Evolutionary conservation across 2,888 invertebrate genomes (phyloP), one percentile per base, ranked within the genome.

Genomic region (Drosophila lutescens): DNA sequence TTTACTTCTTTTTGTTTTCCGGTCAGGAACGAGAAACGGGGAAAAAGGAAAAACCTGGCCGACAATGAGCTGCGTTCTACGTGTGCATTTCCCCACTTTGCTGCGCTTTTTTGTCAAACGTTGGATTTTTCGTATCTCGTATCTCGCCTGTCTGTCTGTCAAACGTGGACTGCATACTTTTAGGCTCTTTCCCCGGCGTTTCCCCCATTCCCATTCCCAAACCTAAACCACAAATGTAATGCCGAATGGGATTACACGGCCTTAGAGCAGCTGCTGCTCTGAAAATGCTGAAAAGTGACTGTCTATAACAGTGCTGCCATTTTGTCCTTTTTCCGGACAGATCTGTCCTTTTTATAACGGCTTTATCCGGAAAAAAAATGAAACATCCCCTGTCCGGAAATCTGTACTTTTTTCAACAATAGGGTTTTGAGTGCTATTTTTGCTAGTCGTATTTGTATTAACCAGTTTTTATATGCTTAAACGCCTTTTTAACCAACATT

Each of bases 41-140:
- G 20, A 3, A 20, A 2, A 3, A 20, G 26, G 26, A 26, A 26
- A 41, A 54, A 34, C 34, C 49, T 34, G 26, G 54, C 13, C 58
- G 77, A 89, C 79, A 89, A 85, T 85, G 80, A 80, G 86, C 80
- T 87, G 80, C 79, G 79, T 78, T 80, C 77, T 78, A 80, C 77
- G 80, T 85, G 87, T 78, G 84, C 88, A 88, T 86, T 30, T 8
- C 20, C 5, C 46, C 46, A 26, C 26, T 46, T 26, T 6, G 75
- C 76, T 60, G 70, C 76, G 62, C 63, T 71, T 83, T 86, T 81
- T 83, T 86, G 77, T 84, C 79, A 82, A 80, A 83, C 51, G 51
- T 23, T 51, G 58, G 41, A 38, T 61, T 47, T 32, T 41, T 58
- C 30, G 32, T 26, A 26, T 26, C 26, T 58, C 30, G 32, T 26